A percentile compares a stretch with the other conserved stretches of the same genome.
phyloP scores from a whole-genome alignment of 2,888 invertebrate species.

The Caradrina clavipalpis region DNA sequence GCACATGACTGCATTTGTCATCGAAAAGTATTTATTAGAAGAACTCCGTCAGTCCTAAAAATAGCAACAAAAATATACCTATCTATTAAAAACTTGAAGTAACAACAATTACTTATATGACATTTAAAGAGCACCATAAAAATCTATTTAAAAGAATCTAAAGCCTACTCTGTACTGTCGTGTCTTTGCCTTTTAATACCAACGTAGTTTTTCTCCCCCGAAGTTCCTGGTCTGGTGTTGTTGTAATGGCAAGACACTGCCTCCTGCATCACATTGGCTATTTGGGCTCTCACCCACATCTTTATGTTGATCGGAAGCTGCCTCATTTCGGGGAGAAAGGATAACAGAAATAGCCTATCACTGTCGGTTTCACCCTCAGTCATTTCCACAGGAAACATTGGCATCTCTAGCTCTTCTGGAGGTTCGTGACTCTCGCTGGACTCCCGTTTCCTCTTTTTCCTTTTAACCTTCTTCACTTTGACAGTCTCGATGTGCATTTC shows the following conservation, averaged over 20 bases:
- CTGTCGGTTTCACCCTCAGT: conserved; percentile 77
- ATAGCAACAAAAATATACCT: conserved; percentile 41
- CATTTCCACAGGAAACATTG: conserved; percentile 76
- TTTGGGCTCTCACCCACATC: conserved; percentile 87
- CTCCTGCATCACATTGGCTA: conserved; percentile 87
- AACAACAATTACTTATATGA: conserved; percentile 17
- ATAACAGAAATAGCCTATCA: conserved; percentile 83
- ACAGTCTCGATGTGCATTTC: conserved; percentile 50
- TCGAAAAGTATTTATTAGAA: no score
- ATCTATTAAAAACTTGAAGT: conserved; percentile 39
- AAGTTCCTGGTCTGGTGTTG: conserved; percentile 71
- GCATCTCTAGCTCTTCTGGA: conserved; percentile 82
- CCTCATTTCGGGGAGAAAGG: conserved; percentile 86
- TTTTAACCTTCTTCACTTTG: conserved; percentile 66
- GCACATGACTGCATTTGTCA: not conserved
- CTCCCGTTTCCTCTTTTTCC: conserved; percentile 69
- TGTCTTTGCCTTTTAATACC: conserved; percentile 72
- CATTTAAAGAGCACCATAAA: conserved; percentile 44
- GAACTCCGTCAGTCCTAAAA: not conserved
- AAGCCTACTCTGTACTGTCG: conserved; percentile 70
- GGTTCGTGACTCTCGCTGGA: conserved; percentile 64
- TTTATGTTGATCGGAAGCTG: conserved; percentile 83
- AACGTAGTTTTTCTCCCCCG: conserved; percentile 58
- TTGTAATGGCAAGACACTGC: conserved; percentile 81
- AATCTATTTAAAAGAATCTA: conserved; percentile 6